Conservation (phyloP, 92 coral and sea anemone species). For the Micromussa lordhowensis region DNA sequence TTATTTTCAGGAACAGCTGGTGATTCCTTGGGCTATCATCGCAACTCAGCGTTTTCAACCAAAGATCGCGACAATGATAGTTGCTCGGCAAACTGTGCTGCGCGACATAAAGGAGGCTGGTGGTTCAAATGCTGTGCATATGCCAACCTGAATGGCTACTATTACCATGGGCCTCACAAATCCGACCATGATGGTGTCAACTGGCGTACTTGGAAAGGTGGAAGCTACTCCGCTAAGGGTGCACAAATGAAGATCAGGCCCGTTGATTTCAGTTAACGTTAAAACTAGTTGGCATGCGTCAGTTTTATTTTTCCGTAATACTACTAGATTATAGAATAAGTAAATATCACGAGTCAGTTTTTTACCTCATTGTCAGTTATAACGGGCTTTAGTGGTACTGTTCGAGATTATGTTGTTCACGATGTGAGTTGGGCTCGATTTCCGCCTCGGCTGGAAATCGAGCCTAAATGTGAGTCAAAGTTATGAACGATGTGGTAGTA, state of each 20-base stretch:
- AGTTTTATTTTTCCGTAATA: not conserved
- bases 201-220: conserved; percentile 69
- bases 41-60: conserved; percentile 35
- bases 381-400: not conserved
- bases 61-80: conserved; percentile 62
- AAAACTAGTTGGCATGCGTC: not conserved
- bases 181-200: conserved; percentile 55
- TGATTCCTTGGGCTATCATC: conserved; percentile 44
- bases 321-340: not conserved
- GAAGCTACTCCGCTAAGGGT: conserved; percentile 60
- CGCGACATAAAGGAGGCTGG: conserved; percentile 54
- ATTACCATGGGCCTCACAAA: conserved; percentile 59
- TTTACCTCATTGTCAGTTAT: not conserved
- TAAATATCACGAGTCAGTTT: not conserved
- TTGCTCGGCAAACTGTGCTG: conserved; percentile 31
- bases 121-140: conserved; percentile 48
- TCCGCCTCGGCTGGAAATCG: too few species aligned
- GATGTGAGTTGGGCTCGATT: too few species aligned
- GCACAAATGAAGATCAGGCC: conserved; percentile 68
- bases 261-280: conserved; percentile 5
- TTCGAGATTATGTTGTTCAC: not conserved
- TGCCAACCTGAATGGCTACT: conserved; percentile 60
- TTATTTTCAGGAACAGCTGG: conserved; percentile 59
- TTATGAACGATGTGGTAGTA: not conserved
- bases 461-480: not conserved